Conservation (phyloP, 2,797 vertebrate genomes). For the Tokudaia tokunoshimensis region DNA sequence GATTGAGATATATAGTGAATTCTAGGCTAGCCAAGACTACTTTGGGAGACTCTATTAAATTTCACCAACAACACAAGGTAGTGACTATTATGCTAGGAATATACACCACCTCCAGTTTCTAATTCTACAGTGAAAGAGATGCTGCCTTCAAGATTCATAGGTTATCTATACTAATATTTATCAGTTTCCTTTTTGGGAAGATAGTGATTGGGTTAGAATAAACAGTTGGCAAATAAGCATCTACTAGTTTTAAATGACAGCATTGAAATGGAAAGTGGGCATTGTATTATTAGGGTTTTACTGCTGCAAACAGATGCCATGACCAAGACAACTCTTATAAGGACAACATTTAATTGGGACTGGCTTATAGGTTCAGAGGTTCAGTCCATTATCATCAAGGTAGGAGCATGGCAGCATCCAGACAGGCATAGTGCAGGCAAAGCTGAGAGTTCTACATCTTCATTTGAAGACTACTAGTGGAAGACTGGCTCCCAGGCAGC, state of each 20-base stretch:
- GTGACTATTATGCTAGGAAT: not conserved
- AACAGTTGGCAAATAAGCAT: not conserved
- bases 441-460: no score
- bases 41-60: not conserved
- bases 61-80: not conserved
- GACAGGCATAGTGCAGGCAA: no score
- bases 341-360: no score
- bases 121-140: not conserved
- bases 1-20: not conserved
- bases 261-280: constrained; percentile 3
- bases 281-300: no score
- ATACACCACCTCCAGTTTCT: not conserved
- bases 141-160: not conserved
- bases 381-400: no score
- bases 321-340: no score
- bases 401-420: no score
- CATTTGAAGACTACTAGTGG: no score
- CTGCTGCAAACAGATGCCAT: no score
- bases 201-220: constrained; percentile 49
- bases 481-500: no score
- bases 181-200: not conserved
- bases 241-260: constrained; percentile 42
- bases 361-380: no score
- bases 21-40: not conserved
- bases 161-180: not conserved